A percentile compares a stretch with the other conserved stretches of the same genome.
These are phyloP conservation scores for Hypsibius dujardini DNA, from an alignment of 1,140 invertebrate species.

Conservation along the genomic window DNA sequence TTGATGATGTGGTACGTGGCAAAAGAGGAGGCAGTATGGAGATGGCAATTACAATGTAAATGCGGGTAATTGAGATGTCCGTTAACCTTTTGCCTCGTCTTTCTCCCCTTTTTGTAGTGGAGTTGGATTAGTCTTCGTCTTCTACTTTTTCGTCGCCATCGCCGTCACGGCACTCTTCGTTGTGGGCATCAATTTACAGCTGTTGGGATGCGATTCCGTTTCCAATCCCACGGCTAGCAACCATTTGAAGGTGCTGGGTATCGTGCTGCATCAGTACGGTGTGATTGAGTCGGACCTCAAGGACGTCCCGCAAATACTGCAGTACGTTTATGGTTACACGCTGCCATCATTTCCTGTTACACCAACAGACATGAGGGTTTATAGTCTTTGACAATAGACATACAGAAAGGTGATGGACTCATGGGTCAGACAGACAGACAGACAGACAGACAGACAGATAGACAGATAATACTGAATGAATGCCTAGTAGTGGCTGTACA, in stretches of 20 bases:
- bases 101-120: background rate
- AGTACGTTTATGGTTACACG: slow-evolving; percentile 1
- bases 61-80: background rate
- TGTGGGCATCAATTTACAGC: background rate
- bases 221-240: slow-evolving; percentile 6
- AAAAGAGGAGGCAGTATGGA: background rate
- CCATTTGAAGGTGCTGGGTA: background rate
- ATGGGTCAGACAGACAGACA: too few relatives aligned
- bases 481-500: too few relatives aligned
- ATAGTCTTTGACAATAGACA: too few relatives aligned
- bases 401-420: too few relatives aligned
- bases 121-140: background rate
- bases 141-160: background rate
- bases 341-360: background rate
- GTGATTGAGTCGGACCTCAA: background rate
- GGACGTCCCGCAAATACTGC: background rate
- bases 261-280: background rate
- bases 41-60: background rate
- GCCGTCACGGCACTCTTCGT: background rate
- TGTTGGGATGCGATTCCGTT: slow-evolving; percentile 2
- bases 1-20: slow-evolving; percentile 11
- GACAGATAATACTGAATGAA: too few relatives aligned
- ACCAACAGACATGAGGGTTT: background rate
- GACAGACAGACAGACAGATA: too few relatives aligned
- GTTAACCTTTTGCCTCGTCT: background rate